phyloP scores from a whole-genome alignment of 2,888 invertebrate species.

The Pyrrhosoma nymphula region DNA sequence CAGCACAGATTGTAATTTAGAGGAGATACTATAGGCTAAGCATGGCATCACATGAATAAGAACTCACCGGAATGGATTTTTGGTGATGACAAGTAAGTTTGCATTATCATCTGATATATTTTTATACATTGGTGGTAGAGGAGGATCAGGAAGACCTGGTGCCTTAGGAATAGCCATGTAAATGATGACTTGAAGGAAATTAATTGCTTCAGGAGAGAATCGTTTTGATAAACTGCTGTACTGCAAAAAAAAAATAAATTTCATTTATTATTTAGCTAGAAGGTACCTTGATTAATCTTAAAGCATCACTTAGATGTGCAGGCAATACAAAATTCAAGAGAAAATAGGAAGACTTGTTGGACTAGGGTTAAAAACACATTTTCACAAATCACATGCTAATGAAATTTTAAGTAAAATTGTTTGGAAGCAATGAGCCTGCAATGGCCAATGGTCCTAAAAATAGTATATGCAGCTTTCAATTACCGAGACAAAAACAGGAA shows the following conservation, averaged over 20 bases:
- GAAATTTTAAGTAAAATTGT: too few relatives aligned
- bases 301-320: not conserved
- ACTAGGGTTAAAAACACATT: too few relatives aligned
- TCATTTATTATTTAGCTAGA: not conserved
- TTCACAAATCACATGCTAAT: too few relatives aligned
- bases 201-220: constrained; percentile 89
- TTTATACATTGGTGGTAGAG: not conserved
- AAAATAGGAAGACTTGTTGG: not conserved
- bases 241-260: constrained; percentile 78
- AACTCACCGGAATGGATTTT: constrained; percentile 8
- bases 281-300: not conserved
- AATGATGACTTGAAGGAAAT: constrained; percentile 88
- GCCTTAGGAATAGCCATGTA: constrained; percentile 84
- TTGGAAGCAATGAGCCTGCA: too few relatives aligned
- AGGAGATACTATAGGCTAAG: too few relatives aligned
- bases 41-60: too few relatives aligned
- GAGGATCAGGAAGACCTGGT: constrained; percentile 24
- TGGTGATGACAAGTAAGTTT: constrained; percentile 31
- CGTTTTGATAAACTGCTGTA: constrained; percentile 89
- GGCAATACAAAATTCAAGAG: not conserved
- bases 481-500: too few relatives aligned
- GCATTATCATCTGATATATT: constrained; percentile 2
- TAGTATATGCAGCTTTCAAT: too few relatives aligned
- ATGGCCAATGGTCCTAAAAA: too few relatives aligned
- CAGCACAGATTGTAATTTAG: too few relatives aligned